Base-by-base conservation (phyloP, 2,888 invertebrate species). In the Eurytoma californica region DNA sequence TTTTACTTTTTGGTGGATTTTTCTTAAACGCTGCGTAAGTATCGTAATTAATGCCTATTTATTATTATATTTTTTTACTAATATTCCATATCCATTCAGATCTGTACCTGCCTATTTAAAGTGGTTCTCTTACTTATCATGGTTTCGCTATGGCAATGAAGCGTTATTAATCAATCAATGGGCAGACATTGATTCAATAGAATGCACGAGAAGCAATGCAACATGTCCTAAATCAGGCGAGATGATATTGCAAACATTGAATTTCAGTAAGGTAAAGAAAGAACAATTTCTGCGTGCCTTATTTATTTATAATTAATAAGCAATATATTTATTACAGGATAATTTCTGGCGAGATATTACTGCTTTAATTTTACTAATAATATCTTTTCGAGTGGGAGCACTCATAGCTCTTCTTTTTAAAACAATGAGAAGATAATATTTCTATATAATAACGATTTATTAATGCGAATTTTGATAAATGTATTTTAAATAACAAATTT, bases 1-100 rank as follows among this genome's bases (percentile, higher is more conserved):
- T 98, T 90, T 92, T 98, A 91, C 91, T 99, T 20, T 98, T 99
- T 89, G 98, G 98, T 79, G 98, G 98, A 61, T 98, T 97, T 92
- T 98, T 98, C 91, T 92, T 98, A 60, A 98, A 98, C 89, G 94
- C 95, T 28, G 95, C 94, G 94, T 96, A 92, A 92, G 93, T 91
- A 16, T 28, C 0, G 14, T 3, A 28, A 18, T 28, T 53, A 49
- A 5, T 60, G 7, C 13, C n/a, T 67, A 12, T 55, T 30, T 12
- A 7, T 53, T 53, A 16, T 0, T 53, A 2, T 14, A 53, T 53
- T 53, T 53, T 53, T 53, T 7, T 39, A 7, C 39, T 0, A 39
- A 39, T 4, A 49, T n/a, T 67, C 20, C 14, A 3, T 24, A 14
- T 30, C 5, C 3, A 60, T 14, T 87, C 87, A 96, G 96, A 1